Base-by-base conservation (phyloP, 2,888 invertebrate species). In the Platycheirus rosarum region DNA sequence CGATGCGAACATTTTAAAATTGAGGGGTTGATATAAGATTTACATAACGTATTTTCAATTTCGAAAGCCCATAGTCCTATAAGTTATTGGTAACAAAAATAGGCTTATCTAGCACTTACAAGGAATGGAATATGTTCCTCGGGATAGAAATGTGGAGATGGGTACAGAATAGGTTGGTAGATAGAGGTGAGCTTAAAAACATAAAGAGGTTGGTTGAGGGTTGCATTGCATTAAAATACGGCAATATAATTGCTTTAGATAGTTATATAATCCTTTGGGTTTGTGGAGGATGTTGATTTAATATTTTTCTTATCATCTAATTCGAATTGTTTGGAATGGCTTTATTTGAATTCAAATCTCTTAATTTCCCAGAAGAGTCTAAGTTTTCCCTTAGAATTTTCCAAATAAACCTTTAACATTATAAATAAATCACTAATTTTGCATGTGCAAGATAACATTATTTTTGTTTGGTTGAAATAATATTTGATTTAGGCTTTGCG, bases 31-130 rank as follows among this genome's bases (percentile, higher is more conserved):
- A 68, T 42, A 14, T 11, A 62, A 62, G 60, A 79, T 68, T 79
- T 79, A 48, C 78, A 79, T 79, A 73, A 71, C 53, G 53, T 62
- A 66, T 78, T 78, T 78, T 78, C 71, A 78, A 78, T 78, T 77
- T 26, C 37, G 51, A 49, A 57, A n/a, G n/a, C n/a, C n/a, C n/a
- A n/a, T n/a, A 71, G 49, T 66, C 71, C 40, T 44, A 62, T 73
- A 79, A 79, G 73, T 73, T 73, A 66, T 78, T 78, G 66, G 73
- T 53, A 60, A 73, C 71, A 62, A 79, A 57, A 57, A 68, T 73
- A 77, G 62, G 78, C 73, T 73, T 79, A 79, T 79, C 73, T 68
- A 73, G 78, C 68, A 73, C 73, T 73, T 79, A 68, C 73, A 66
- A 63, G 53, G 46, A 62, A 73, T 66, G 66, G 73, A 79, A 73